phyloP scores from a whole-genome alignment of 2,888 invertebrate species.

The Oscheius onirici region DNA sequence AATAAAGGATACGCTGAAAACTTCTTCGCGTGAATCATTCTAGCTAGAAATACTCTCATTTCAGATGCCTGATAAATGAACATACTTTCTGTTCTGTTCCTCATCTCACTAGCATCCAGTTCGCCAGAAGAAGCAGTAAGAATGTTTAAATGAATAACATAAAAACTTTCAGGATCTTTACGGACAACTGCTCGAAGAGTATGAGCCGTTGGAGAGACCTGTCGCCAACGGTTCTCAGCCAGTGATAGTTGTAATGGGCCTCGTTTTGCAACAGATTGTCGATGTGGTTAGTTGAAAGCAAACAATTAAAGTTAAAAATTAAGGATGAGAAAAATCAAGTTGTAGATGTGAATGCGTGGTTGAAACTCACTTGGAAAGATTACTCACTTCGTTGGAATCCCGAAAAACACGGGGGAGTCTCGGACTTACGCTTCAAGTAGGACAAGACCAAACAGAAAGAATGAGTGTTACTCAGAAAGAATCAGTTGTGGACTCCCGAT shows the following conservation, averaged over 20 bases:
- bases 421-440: conserved; percentile 36
- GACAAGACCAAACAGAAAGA: not conserved
- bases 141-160: too few species aligned
- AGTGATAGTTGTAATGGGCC: conserved; percentile 57
- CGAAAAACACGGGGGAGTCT: conserved; percentile 54
- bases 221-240: conserved; percentile 53
- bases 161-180: conserved; percentile 39
- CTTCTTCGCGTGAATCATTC: too few species aligned
- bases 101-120: not conserved
- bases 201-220: conserved; percentile 58
- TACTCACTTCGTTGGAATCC: conserved; percentile 58
- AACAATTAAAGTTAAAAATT: conserved; percentile 1
- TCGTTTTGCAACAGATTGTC: conserved; percentile 50
- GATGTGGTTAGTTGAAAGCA: conserved; percentile 37
- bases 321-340: conserved; percentile 63
- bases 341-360: conserved; percentile 62
- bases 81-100: not conserved
- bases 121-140: conserved; percentile 35
- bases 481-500: conserved; percentile 63
- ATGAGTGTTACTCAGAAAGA: conserved; percentile 28
- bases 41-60: too few species aligned
- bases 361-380: conserved; percentile 59
- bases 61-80: conserved; percentile 14
- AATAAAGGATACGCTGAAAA: too few species aligned
- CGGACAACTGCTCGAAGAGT: conserved; percentile 51